These are phyloP conservation scores for Apteryx mantelli DNA, from an alignment of 2,113 vertebrate genomes.

Conservation along the genomic window DNA sequence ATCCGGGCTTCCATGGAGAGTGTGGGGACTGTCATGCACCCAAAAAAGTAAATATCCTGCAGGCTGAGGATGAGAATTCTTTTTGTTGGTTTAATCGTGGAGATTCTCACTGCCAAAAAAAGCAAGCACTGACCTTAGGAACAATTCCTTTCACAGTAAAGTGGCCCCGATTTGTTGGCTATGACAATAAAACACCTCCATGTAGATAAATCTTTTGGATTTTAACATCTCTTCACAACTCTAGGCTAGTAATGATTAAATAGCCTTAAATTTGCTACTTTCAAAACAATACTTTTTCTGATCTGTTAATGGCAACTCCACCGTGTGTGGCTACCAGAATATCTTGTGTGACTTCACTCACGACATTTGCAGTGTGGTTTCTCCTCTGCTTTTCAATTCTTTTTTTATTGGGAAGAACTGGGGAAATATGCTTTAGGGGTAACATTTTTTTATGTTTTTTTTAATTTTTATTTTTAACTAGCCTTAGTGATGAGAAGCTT, in stretches of 20 bases:
- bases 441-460: neutral
- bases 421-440: neutral
- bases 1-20: neutral
- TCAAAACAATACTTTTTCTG: neutral
- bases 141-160: neutral
- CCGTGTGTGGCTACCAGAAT: fast-evolving
- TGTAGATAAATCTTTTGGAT: neutral
- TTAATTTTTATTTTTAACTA: neutral
- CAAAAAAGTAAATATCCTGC: neutral
- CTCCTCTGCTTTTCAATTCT: neutral
- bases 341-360: neutral
- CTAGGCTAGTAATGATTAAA: neutral
- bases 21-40: neutral
- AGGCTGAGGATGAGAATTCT: neutral
- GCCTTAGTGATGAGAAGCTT: neutral
- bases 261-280: neutral
- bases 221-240: neutral
- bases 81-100: neutral
- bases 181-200: neutral
- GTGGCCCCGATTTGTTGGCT: neutral
- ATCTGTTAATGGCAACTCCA: neutral
- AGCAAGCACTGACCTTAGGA: neutral
- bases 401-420: neutral
- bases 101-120: neutral
- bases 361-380: neutral